Conservation (phyloP, 2,888 invertebrate genomes). For the Tenthredo distinguenda region DNA sequence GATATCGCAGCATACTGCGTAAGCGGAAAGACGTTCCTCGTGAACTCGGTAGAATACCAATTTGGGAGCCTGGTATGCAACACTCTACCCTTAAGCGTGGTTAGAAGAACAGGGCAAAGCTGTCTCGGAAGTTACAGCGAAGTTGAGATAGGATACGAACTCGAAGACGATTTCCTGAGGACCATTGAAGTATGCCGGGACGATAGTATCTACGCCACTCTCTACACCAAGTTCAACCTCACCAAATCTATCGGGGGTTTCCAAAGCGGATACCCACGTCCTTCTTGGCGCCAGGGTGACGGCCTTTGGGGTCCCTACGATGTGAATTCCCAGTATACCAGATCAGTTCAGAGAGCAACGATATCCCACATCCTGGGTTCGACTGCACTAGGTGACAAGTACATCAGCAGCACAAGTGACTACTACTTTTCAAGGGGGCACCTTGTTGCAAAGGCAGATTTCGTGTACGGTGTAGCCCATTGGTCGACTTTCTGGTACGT, state of each 20-base stretch:
- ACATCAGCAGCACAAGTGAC: constrained; percentile 77
- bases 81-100: constrained; percentile 67
- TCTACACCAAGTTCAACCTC: constrained; percentile 72
- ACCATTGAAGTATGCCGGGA: constrained; percentile 77
- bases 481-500: constrained; percentile 83
- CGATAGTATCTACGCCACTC: constrained; percentile 72
- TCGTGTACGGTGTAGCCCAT: constrained; percentile 81
- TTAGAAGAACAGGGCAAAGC: constrained; percentile 64
- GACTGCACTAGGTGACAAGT: constrained; percentile 75
- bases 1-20: constrained; percentile 62
- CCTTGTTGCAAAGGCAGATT: constrained; percentile 83
- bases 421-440: constrained; percentile 82
- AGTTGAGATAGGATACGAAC: constrained; percentile 75
- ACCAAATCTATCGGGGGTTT: constrained; percentile 60
- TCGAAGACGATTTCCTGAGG: constrained; percentile 69
- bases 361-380: constrained; percentile 74
- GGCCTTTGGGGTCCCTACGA: constrained; percentile 67
- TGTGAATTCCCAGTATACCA: constrained; percentile 69
- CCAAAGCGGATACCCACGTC: constrained; percentile 71
- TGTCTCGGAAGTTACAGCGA: constrained; percentile 70
- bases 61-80: constrained; percentile 72
- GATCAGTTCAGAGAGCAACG: constrained; percentile 73
- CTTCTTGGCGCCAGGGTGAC: constrained; percentile 71
- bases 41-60: constrained; percentile 57
- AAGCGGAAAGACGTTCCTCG: constrained; percentile 60